These are phyloP conservation scores for Drosophila nr. medialis DNA, from an alignment of 2,888 invertebrate genomes.

Conservation along the genomic window DNA sequence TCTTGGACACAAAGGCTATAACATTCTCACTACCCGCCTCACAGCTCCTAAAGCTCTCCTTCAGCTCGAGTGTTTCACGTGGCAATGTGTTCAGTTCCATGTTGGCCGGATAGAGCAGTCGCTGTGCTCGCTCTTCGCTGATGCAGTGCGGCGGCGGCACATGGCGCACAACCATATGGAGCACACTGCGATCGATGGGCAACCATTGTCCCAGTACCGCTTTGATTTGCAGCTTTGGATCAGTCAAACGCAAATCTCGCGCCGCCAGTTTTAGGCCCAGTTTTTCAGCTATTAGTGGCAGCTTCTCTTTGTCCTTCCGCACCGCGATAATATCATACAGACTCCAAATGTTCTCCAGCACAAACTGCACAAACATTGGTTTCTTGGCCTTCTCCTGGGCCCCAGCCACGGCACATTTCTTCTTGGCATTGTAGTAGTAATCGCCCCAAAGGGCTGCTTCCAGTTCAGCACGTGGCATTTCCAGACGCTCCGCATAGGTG, in stretches of 20 bases:
- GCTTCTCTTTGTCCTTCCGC: slow-evolving; percentile 90
- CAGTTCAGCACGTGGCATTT: slow-evolving; percentile 90
- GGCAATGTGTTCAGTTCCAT: slow-evolving; percentile 89
- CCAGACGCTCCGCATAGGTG: slow-evolving; percentile 87
- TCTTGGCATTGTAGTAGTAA: slow-evolving; percentile 93
- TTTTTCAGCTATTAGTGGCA: slow-evolving; percentile 88
- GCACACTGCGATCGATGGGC: slow-evolving; percentile 92
- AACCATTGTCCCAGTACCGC: slow-evolving; percentile 95
- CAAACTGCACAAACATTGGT: slow-evolving; percentile 95
- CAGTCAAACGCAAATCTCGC: slow-evolving; percentile 92
- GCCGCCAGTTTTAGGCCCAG: slow-evolving; percentile 91
- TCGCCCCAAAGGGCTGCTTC: slow-evolving; percentile 97
- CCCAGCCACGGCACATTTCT: slow-evolving; percentile 92
- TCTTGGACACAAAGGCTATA: slow-evolving; percentile 86
- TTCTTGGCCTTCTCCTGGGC: slow-evolving; percentile 97
- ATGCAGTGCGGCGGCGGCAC: slow-evolving; percentile 94
- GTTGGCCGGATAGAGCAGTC: slow-evolving; percentile 91
- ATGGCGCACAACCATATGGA: slow-evolving; percentile 91
- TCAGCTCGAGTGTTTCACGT: slow-evolving; percentile 89
- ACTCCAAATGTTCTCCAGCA: slow-evolving; percentile 95
- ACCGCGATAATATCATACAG: slow-evolving; percentile 93
- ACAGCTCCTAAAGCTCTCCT: slow-evolving; percentile 89
- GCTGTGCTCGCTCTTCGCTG: slow-evolving; percentile 91
- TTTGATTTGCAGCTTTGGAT: slow-evolving; percentile 91
- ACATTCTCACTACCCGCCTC: slow-evolving; percentile 89